phyloP scores from a whole-genome alignment of 2,888 invertebrate genomes.

The Ypsolopha sequella region DNA sequence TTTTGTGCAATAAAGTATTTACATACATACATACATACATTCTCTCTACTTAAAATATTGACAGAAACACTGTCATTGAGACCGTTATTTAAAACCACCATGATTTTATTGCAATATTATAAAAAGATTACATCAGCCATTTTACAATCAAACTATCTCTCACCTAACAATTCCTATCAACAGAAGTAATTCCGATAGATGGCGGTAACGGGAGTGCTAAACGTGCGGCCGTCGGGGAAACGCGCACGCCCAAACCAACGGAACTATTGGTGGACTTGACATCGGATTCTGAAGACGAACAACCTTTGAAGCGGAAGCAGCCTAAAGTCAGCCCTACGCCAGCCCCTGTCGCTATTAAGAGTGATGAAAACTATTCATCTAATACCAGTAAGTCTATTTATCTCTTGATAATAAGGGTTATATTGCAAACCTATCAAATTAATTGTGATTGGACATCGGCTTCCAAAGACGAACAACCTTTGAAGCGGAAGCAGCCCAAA shows the following conservation, averaged over 20 bases:
- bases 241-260: conserved; percentile 41
- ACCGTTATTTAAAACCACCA: no score
- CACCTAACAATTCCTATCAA: neutral
- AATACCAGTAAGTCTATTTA: conserved; percentile 15
- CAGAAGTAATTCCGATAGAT: conserved; percentile 66
- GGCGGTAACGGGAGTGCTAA: conserved; percentile 29
- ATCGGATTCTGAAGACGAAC: conserved; percentile 80
- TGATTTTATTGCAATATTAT: no score
- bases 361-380: conserved; percentile 52
- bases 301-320: conserved; percentile 73
- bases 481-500: conserved; percentile 69
- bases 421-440: conserved; percentile 42
- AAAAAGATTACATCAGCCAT: no score
- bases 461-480: conserved; percentile 79
- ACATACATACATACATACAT: no score
- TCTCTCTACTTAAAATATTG: no score
- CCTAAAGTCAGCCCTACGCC: conserved; percentile 54
- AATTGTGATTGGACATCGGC: conserved; percentile 84
- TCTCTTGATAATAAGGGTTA: neutral
- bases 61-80: no score
- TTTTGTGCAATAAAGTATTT: no score
- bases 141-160: no score
- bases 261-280: conserved; percentile 76
- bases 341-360: conserved; percentile 29
- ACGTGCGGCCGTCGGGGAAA: conserved; percentile 49